Conservation (phyloP, 2,113 vertebrate genomes). For the Scomber colias region DNA sequence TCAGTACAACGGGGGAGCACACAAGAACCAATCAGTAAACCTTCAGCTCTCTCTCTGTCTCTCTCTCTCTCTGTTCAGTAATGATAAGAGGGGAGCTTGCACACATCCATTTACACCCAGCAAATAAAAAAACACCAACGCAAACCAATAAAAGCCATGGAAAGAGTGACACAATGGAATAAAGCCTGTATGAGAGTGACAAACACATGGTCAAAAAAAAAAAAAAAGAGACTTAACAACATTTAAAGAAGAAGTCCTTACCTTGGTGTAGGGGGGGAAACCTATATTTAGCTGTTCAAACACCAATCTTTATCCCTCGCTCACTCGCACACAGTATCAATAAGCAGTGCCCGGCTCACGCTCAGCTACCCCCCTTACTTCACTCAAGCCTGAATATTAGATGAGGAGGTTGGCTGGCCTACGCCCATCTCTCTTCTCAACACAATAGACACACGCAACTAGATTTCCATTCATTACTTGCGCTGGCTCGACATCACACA, state of each 20-base stretch:
- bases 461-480: slow-evolving; percentile 55
- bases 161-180: slow-evolving; percentile 5
- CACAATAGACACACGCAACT: slow-evolving; percentile 71
- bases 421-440: slow-evolving; percentile 66
- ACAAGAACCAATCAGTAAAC: slow-evolving; percentile 63
- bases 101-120: slow-evolving; percentile 3
- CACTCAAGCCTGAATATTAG: slow-evolving; percentile 78
- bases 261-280: slow-evolving; percentile 56
- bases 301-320: slow-evolving; percentile 47
- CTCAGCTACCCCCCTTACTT: slow-evolving; percentile 73
- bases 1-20: slow-evolving; percentile 65
- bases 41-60: slow-evolving; percentile 6
- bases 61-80: slow-evolving; percentile 6
- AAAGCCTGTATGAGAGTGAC: neutral
- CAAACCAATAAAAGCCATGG: neutral
- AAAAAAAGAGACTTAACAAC: neutral
- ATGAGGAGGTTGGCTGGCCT: slow-evolving; percentile 77
- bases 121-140: slow-evolving; percentile 9
- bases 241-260: slow-evolving; percentile 43
- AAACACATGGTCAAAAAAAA: neutral
- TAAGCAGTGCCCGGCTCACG: slow-evolving; percentile 59
- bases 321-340: slow-evolving; percentile 70
- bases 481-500: slow-evolving; percentile 26
- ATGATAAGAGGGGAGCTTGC: slow-evolving; percentile 23
- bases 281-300: slow-evolving; percentile 17